These are phyloP conservation scores for Volucella inanis DNA, from an alignment of 2,888 invertebrate species.

Conservation along the genomic window DNA sequence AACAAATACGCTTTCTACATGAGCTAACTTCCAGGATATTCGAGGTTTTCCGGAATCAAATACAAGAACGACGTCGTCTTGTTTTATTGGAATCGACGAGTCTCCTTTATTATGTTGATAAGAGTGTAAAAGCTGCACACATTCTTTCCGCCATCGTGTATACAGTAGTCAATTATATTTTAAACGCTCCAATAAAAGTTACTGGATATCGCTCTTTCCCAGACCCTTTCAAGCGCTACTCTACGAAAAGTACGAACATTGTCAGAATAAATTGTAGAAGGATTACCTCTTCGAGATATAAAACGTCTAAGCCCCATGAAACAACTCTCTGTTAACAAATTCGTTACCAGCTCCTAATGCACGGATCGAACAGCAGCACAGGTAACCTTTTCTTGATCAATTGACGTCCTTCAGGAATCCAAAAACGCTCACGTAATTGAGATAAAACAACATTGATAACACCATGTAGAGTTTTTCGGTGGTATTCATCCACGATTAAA, in stretches of 20 bases:
- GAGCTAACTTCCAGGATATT: too few relatives aligned
- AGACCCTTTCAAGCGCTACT: slow-evolving; percentile 38
- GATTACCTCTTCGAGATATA: slow-evolving; percentile 28
- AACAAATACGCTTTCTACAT: too few relatives aligned
- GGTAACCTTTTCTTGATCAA: slow-evolving; percentile 15
- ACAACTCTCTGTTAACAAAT: slow-evolving; percentile 16
- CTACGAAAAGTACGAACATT: slow-evolving; percentile 49
- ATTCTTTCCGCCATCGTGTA: too few relatives aligned
- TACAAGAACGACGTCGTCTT: too few relatives aligned
- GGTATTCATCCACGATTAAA: slow-evolving; percentile 31
- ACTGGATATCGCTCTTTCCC: slow-evolving; percentile 23
- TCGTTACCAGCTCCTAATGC: slow-evolving; percentile 12
- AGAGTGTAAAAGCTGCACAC: too few relatives aligned
- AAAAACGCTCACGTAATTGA: slow-evolving; percentile 10
- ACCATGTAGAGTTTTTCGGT: slow-evolving; percentile 29
- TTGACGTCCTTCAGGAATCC: slow-evolving; percentile 9
- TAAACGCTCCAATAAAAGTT: slow-evolving; percentile 36
- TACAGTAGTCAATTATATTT: too few relatives aligned
- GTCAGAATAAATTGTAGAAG: slow-evolving; percentile 33
- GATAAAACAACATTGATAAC: slow-evolving; percentile 9
- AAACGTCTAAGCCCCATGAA: slow-evolving; percentile 42
- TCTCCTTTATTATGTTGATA: too few relatives aligned
- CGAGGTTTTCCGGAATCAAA: too few relatives aligned
- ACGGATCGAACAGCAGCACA: slow-evolving; percentile 27
- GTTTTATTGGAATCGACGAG: too few relatives aligned